phyloP scores from a whole-genome alignment of 2,797 vertebrate species.

The Halcyon leucocephala region DNA sequence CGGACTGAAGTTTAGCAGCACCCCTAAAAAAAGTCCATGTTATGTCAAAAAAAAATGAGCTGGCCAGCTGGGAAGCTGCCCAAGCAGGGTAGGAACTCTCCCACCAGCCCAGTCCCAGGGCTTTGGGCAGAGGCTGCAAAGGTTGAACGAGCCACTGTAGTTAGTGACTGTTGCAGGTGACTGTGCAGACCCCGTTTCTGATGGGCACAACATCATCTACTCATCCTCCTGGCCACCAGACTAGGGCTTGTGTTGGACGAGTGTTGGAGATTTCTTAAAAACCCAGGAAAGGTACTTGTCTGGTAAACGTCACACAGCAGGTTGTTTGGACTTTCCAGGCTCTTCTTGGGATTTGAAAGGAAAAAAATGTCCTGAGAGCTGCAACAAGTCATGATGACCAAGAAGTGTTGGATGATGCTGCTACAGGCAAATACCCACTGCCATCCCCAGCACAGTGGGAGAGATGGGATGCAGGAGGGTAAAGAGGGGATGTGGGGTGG shows the following conservation, averaged over 20 bases:
- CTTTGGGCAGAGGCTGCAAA: neutral
- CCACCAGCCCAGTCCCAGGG: neutral
- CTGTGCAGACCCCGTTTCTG: neutral
- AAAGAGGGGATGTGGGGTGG: rapidly evolving
- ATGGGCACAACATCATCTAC: rapidly evolving
- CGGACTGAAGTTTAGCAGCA: neutral
- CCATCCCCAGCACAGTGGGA: rapidly evolving
- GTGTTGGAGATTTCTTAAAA: neutral
- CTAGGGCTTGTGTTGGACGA: rapidly evolving
- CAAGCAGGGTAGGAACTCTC: rapidly evolving
- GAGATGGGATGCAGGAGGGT: neutral
- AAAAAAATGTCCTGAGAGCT: neutral
- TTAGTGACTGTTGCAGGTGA: neutral
- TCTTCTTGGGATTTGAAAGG: neutral
- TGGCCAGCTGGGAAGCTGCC: neutral
- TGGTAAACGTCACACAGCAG: neutral
- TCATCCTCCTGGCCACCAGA: neutral
- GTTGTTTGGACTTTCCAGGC: neutral
- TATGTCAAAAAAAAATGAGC: neutral
- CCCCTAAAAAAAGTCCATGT: neutral
- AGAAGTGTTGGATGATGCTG: rapidly evolving
- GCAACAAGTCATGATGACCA: rapidly evolving
- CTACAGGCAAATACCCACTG: rapidly evolving
- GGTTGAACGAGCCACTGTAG: neutral
- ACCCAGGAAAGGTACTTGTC: neutral